Evolutionary conservation across 2,888 invertebrate species (phyloP), one percentile per base, ranked within the genome.

Genomic region (Agrochola macilenta): DNA sequence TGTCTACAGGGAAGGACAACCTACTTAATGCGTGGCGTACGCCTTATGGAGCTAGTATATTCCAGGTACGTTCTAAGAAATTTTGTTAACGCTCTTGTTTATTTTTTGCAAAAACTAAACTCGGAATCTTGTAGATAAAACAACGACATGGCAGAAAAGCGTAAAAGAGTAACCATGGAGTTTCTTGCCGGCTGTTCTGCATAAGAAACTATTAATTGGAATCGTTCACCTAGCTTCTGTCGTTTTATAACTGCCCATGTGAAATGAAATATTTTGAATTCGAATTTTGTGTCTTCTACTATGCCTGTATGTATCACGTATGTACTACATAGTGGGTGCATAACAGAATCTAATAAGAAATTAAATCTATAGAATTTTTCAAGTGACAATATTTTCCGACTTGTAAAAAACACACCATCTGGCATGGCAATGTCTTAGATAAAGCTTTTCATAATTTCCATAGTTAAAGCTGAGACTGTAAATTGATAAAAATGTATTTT

Each of bases 1-100:
- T 99, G 87, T 99, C 99, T 86, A 99, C 99, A n/a, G 99, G 99
- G 87, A 99, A 99, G 97, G 99, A 99, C 95, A 99, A 99, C 96
- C 97, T 99, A 93, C 97, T 99, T 75, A 99, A 99, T 95, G 99
- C 99, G 60, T 99, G 99, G 99, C 97, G 99, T 92, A 99, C 99
- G 91, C 99, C 99, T 0, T 99, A 99, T 93, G 99, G 99, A 86
- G 99, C 99, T 88, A 99, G 99, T 92, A 99, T 99, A 97, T 99
- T 99, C 97, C 99, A 99, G 98, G 99, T 99, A 52, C 1, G 58
- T 17, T 35, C 4, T 57, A 12, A 12, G n/a, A 12, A 57, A 57
- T n/a, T 7, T 54, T 54, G 52, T 52, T 20, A 20, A n/a, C 9
- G 9, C 5, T 64, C 52, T 52, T 65, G n/a, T 17, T 43, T 43